Evolutionary conservation across 2,888 invertebrate species (phyloP).

Genomic region (Aphrophora alni): DNA sequence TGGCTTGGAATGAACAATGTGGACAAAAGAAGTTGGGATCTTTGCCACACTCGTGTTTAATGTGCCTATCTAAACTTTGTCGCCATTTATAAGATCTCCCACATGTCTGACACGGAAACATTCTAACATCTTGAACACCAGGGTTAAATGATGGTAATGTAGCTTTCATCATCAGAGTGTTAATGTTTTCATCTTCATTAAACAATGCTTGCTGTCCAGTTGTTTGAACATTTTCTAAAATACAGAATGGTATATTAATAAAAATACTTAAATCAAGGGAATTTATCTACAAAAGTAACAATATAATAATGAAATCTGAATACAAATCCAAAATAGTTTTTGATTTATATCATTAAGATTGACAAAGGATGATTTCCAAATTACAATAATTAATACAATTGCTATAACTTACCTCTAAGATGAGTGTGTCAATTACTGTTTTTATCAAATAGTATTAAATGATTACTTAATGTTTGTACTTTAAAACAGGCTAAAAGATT

Average conservation of each 20-base stretch:
- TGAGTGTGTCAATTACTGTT: too few species aligned
- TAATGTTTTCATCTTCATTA: not conserved
- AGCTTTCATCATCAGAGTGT: not conserved
- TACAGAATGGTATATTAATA: not conserved
- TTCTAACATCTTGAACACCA: not conserved
- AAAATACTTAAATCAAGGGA: too few species aligned
- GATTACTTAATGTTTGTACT: too few species aligned
- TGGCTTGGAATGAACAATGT: constrained; percentile 48
- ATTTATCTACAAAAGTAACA: too few species aligned
- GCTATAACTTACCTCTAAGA: too few species aligned
- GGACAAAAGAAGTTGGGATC: constrained; percentile 52
- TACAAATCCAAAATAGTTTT: too few species aligned
- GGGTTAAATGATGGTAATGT: not conserved
- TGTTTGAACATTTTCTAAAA: not conserved
- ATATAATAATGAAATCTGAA: too few species aligned
- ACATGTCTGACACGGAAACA: constrained; percentile 49
- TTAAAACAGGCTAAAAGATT: too few species aligned
- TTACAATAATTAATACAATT: too few species aligned
- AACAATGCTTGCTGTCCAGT: not conserved
- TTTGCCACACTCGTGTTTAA: constrained; percentile 53
- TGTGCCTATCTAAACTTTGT: constrained; percentile 50
- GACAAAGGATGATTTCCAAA: too few species aligned
- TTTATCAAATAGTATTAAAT: too few species aligned
- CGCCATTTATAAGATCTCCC: constrained; percentile 45
- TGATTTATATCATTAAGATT: too few species aligned